Evolutionary conservation across 2,113 vertebrate genomes (phyloP).

Genomic region (Romanogobio albipinnatus): DNA sequence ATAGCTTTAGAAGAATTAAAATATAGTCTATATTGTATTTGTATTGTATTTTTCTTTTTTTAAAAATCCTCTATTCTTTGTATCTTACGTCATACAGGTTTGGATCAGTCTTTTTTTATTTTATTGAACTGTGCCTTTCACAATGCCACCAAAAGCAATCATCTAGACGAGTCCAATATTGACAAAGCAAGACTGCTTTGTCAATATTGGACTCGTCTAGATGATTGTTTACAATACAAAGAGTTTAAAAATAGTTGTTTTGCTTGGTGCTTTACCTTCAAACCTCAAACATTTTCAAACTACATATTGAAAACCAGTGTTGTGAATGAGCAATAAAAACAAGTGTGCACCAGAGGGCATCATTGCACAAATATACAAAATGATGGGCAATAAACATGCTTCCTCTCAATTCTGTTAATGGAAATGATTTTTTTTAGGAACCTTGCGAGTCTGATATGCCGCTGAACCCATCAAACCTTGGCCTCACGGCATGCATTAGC

Average conservation of each 20-base stretch:
- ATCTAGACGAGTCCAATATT: not conserved
- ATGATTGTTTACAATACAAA: not conserved
- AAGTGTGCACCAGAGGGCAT: slow-evolving; percentile 43
- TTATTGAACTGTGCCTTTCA: not conserved
- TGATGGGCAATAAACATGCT: not conserved
- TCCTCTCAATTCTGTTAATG: not conserved
- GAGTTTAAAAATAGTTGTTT: not conserved
- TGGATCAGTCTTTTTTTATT: not conserved
- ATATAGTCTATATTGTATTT: not conserved
- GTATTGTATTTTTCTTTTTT: not conserved
- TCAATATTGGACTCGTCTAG: no score
- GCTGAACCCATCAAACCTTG: not conserved
- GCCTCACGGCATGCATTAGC: slow-evolving; percentile 6
- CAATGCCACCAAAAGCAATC: not conserved
- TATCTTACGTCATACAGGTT: not conserved
- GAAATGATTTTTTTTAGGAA: slow-evolving; percentile 1
- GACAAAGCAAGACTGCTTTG: not conserved
- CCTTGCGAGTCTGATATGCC: no score
- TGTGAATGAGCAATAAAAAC: slow-evolving; percentile 14
- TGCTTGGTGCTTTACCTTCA: not conserved
- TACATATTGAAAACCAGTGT: not conserved
- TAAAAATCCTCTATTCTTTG: not conserved
- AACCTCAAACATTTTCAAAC: not conserved
- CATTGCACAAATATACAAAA: slow-evolving; percentile 25
- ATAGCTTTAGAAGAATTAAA: not conserved